A percentile compares a stretch with the other conserved stretches of the same genome.
Conservation (phyloP, 2,797 vertebrate species). For the Gila robusta region DNA sequence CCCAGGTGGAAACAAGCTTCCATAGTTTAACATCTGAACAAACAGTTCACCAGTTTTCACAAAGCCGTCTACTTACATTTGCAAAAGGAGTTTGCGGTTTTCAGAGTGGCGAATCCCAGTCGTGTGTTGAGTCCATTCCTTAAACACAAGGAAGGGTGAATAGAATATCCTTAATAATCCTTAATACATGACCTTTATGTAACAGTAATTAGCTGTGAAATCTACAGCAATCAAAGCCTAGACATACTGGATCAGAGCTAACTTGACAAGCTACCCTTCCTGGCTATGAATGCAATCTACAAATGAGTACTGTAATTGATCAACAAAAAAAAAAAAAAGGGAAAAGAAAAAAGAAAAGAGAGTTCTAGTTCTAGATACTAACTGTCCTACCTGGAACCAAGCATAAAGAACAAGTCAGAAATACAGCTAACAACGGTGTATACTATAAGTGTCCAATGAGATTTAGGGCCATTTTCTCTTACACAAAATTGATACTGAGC, state of each 20-base stretch:
- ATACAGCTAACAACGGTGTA: neutral
- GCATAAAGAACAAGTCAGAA: neutral
- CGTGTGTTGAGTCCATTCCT: slow-evolving; percentile 83
- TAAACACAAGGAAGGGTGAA: slow-evolving; percentile 10
- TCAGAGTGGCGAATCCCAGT: slow-evolving; percentile 79
- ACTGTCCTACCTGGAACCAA: neutral
- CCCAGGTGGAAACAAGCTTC: neutral
- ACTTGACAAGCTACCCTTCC: neutral
- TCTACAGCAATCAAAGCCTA: neutral
- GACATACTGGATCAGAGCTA: neutral
- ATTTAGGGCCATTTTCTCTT: neutral
- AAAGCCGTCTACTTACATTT: slow-evolving; percentile 73
- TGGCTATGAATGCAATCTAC: neutral
- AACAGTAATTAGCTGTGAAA: neutral
- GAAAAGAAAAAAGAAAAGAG: neutral
- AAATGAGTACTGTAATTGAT: neutral
- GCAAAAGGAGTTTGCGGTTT: slow-evolving; percentile 75
- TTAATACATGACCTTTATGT: neutral
- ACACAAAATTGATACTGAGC: neutral
- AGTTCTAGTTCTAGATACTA: neutral
- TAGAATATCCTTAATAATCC: neutral
- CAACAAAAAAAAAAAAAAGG: no score
- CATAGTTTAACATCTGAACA: neutral
- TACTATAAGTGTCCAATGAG: slow-evolving; percentile 3
- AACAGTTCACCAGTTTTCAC: neutral